Evolutionary conservation across 2,797 vertebrate species (phyloP), one percentile per base, ranked within the genome.

Genomic region (Tapirus indicus): DNA sequence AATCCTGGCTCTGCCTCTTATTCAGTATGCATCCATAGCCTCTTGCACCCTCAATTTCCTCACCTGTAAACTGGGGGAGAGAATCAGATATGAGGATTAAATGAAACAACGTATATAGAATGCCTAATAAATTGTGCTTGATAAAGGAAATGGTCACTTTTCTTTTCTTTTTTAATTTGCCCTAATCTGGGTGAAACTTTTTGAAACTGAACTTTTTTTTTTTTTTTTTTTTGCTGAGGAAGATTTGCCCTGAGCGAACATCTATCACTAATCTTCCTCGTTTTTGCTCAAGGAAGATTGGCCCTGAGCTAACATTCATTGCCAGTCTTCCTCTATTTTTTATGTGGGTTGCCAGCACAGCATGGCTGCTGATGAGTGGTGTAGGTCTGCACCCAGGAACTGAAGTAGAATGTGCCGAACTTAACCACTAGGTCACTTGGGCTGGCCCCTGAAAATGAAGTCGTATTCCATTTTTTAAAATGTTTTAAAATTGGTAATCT

Each of bases 401-500:
- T 11, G 10, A 47, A 47, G 47, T 11, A 8, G 47, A 47, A 8
- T 11, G 11, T 47, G 9, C 47, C 8, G 11, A 47, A 47, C 10
- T 47, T 47, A 47, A 47, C 47, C 47, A 47, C 47, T 47, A 47
- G 47, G 47, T 11, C 47, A 47, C 47, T 11, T 11, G 47, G 47
- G 10, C 47, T 11, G 11, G 10, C 47, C 47, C 10, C 47, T 47
- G 47, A 47, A 47, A 47, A 47, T 47, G 47, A 47, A 44, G 38
- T 89, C 56, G 82, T 62, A 83, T 41, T 77, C 10, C 47, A 38
- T 38, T 38, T 38, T 38, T 38, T 38, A 64, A n/a, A 47, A 41
- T 41, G 47, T 80, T 91, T 94, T 82, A 77, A 95, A 88, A 72
- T 47, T 77, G 62, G 8, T 78, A 27, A 95, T 86, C n/a, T 62